These are phyloP conservation scores for Apamea monoglypha DNA, from an alignment of 2,888 invertebrate species.

Conservation along the genomic window DNA sequence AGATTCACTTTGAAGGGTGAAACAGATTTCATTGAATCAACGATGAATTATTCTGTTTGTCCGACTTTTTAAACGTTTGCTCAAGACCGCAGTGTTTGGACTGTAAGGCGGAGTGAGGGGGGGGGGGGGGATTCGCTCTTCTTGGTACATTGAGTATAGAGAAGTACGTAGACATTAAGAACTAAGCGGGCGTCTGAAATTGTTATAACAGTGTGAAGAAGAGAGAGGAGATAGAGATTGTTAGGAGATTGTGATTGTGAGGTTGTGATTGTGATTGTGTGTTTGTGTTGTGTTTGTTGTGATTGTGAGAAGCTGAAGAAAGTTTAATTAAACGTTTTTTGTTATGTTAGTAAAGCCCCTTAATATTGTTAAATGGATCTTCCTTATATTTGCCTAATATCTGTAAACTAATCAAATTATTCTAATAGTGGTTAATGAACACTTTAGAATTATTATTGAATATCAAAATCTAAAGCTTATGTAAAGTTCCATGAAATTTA, in stretches of 20 bases:
- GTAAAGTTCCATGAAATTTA: constrained; percentile 14
- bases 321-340: not conserved
- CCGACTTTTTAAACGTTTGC: constrained; percentile 81
- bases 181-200: not conserved
- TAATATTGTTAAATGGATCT: not conserved
- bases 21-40: constrained; percentile 80
- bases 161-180: constrained; percentile 23
- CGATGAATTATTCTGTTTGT: constrained; percentile 88
- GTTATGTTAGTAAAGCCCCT: not conserved
- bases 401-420: not conserved
- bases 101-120: constrained; percentile 41
- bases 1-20: constrained; percentile 82
- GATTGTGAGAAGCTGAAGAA: not conserved
- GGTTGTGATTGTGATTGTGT: no score
- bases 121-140: constrained; percentile 6
- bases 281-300: no score
- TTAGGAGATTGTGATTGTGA: no score
- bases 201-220: not conserved
- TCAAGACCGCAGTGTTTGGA: constrained; percentile 72
- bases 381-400: not conserved
- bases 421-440: not conserved
- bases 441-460: constrained; percentile 1
- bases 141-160: constrained; percentile 11
- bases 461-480: not conserved
- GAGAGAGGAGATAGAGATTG: no score